Base-by-base conservation (phyloP, 1,140 invertebrate species). In the Wiebesia pumilae region DNA sequence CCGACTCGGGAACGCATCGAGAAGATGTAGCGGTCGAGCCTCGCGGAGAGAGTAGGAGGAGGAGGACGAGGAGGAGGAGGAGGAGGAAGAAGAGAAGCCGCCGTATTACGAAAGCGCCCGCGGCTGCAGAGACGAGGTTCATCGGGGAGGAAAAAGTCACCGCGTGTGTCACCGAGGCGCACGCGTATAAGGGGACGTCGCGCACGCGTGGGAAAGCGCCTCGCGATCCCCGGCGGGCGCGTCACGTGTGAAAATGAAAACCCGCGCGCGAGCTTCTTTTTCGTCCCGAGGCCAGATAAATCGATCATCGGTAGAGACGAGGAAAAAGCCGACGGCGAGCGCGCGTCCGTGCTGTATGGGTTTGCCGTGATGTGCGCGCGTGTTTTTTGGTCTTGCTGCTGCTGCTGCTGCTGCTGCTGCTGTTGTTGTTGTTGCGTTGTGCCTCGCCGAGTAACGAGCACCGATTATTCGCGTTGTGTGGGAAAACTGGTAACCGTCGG, bases 201-300 rank as follows among this genome's bases (percentile, higher is more conserved):
- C 67, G 10, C 71, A 3, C 62, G 62, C 84, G 84, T 86, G 85
- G 85, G 85, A 86, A 86, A 81, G 67, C 71, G 47, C 12, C 40
- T 75, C 81, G 51, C 51, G 51, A 16, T 21, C 51, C 51, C 16
- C 24, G 14, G 58, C 35, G 35, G 51, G n/a, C 3, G 67, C 40
- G 35, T 51, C 62, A 79, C 77, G 83, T 65, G 83, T 85, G 83
- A 85, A 85, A 85, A 85, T 85, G 83, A 65, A 80, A 85, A 80
- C 54, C 51, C 51, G 30, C 14, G 40, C 16, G 38, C 47, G 40
- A 16, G 21, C n/a, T 12, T 54, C 54, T 80, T 80, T 80, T 80
- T 80, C 54, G 33, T 12, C 33, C 51, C 0, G 6, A 3, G 4
- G 33, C n/a, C 30, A 38, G 69, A 84, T 84, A 77, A 80, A 85